phyloP scores from a whole-genome alignment of 2,113 vertebrate species.

The Caranx melampygus region DNA sequence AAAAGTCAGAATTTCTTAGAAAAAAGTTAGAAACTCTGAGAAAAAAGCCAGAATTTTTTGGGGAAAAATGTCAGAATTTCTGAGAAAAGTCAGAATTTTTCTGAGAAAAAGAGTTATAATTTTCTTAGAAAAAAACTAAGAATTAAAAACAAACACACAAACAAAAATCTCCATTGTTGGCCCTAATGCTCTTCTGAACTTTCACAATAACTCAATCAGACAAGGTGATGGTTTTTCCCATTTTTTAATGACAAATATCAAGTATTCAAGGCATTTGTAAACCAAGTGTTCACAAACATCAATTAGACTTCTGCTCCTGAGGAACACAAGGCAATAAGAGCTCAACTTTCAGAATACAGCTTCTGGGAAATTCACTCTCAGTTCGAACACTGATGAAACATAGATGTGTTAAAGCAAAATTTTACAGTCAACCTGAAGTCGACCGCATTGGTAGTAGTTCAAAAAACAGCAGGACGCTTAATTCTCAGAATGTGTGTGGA shows the following conservation, averaged over 20 bases:
- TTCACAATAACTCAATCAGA: background rate
- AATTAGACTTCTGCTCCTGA: conserved; percentile 83
- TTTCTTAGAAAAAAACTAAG: too few species aligned
- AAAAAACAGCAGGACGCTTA: conserved; percentile 45
- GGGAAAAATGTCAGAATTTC: too few species aligned
- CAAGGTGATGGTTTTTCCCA: background rate
- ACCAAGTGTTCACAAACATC: conserved; percentile 88
- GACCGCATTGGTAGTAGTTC: conserved; percentile 51
- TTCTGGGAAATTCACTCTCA: conserved; percentile 80
- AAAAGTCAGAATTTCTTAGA: too few species aligned
- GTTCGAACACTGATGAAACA: conserved; percentile 75
- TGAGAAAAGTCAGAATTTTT: too few species aligned
- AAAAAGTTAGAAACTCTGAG: too few species aligned
- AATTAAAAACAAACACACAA: too few species aligned
- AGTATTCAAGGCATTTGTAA: conserved; percentile 94
- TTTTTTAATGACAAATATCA: conserved; percentile 94
- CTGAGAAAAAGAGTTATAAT: too few species aligned
- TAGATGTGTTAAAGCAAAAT: conserved; percentile 71
- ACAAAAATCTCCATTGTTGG: too few species aligned
- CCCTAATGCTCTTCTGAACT: too few species aligned
- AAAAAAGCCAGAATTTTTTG: too few species aligned
- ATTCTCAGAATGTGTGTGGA: conserved; percentile 52
- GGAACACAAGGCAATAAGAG: conserved; percentile 80
- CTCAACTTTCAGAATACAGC: conserved; percentile 80
- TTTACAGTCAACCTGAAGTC: conserved; percentile 71